Conservation (phyloP, 2,797 vertebrate species). For the Lepilemur ruficaudatus region DNA sequence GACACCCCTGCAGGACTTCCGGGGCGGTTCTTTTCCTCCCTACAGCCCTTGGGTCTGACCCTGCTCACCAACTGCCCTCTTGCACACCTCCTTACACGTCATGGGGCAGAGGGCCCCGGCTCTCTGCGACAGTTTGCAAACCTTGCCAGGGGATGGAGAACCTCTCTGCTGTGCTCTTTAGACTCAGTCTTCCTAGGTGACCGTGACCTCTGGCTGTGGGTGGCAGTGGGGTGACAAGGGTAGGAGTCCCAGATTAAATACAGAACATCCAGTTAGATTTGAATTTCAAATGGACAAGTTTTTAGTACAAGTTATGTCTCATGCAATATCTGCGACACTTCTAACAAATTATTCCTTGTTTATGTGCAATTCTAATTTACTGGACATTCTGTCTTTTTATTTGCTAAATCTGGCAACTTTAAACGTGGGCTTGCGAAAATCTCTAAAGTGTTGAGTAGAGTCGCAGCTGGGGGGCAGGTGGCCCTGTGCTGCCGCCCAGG, state of each 20-base stretch:
- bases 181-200: neutral
- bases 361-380: neutral
- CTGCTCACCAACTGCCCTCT: neutral
- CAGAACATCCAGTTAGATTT: neutral
- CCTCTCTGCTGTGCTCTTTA: neutral
- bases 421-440: neutral
- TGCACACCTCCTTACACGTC: neutral
- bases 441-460: neutral
- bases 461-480: neutral
- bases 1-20: neutral
- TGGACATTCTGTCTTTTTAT: neutral
- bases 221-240: no score
- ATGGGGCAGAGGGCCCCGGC: neutral
- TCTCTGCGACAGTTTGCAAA: neutral
- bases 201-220: neutral
- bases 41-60: neutral
- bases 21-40: neutral
- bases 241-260: neutral
- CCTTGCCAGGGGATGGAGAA: neutral
- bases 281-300: neutral
- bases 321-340: neutral
- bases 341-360: neutral
- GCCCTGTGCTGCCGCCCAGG: neutral
- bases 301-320: neutral
- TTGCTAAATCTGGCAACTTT: neutral